Conservation (phyloP, 2,888 invertebrate genomes). For the Pharmacophagus antenor region DNA sequence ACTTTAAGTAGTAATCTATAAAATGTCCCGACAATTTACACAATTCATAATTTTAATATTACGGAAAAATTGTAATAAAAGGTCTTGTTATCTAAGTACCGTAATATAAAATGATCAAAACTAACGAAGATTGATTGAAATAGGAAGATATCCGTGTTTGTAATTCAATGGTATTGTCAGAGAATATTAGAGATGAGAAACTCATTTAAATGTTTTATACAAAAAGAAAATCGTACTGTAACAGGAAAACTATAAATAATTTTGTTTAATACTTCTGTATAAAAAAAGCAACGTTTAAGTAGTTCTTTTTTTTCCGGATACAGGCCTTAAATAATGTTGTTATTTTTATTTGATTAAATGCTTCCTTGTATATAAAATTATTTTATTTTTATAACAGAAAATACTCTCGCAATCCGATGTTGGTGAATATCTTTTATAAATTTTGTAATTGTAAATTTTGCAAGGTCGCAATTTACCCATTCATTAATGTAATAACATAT, state of each 20-base stretch:
- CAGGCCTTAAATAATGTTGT: too few species aligned
- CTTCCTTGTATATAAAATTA: neutral
- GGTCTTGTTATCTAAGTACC: neutral
- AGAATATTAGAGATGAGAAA: too few species aligned
- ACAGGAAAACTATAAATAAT: too few species aligned
- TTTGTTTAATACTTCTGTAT: too few species aligned
- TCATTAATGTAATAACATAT: neutral
- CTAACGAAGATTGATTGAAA: constrained; percentile 6
- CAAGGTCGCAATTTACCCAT: neutral
- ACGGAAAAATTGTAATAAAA: neutral
- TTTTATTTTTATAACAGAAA: neutral
- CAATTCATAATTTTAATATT: too few species aligned
- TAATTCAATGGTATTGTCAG: too few species aligned
- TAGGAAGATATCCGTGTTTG: constrained; percentile 4
- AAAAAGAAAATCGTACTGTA: too few species aligned
- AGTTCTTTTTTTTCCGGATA: too few species aligned
- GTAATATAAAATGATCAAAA: neutral
- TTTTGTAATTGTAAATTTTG: neutral
- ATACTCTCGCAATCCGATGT: neutral
- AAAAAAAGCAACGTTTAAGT: too few species aligned
- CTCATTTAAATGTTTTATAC: too few species aligned
- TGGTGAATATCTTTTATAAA: neutral
- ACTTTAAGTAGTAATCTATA: too few species aligned
- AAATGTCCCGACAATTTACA: too few species aligned
- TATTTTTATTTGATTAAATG: neutral